A percentile compares a stretch with the other conserved stretches of the same genome.
Evolutionary conservation across 2,888 invertebrate genomes (phyloP).

Genomic region (Andrena praecox): DNA sequence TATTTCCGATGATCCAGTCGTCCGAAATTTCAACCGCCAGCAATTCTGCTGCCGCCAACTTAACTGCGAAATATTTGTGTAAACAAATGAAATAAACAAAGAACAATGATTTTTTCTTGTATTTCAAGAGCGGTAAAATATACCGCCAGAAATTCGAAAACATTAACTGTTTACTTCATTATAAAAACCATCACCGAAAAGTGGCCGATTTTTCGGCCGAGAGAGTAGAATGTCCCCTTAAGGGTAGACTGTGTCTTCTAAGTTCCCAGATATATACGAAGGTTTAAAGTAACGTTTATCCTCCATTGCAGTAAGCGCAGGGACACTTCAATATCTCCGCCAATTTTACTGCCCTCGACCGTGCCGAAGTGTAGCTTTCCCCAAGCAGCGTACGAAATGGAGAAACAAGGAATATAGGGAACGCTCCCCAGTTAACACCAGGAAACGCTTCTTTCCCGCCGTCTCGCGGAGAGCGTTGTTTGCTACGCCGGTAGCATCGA

Average conservation of each 20-base stretch:
- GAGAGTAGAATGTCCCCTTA: too few relatives aligned
- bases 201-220: too few relatives aligned
- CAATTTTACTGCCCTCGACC: slow-evolving; percentile 25
- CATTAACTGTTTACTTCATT: too few relatives aligned
- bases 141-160: too few relatives aligned
- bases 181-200: too few relatives aligned
- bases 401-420: slow-evolving; percentile 3
- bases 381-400: not conserved
- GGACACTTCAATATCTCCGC: slow-evolving; percentile 21
- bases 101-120: too few relatives aligned
- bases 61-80: too few relatives aligned
- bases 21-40: too few relatives aligned
- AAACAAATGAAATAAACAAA: too few relatives aligned
- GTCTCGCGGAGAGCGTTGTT: slow-evolving; percentile 23
- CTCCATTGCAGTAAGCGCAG: slow-evolving; percentile 5
- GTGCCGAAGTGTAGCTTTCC: slow-evolving; percentile 8
- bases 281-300: slow-evolving; percentile 28
- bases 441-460: slow-evolving; percentile 23
- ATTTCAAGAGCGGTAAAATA: too few relatives aligned
- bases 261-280: not conserved
- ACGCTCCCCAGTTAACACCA: slow-evolving; percentile 24
- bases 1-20: too few relatives aligned
- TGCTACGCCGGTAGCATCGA: not conserved
- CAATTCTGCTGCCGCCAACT: too few relatives aligned
- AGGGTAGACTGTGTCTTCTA: not conserved